These are phyloP conservation scores for Hylyphantes graminicola DNA, from an alignment of 1,140 invertebrate species.

Conservation along the genomic window DNA sequence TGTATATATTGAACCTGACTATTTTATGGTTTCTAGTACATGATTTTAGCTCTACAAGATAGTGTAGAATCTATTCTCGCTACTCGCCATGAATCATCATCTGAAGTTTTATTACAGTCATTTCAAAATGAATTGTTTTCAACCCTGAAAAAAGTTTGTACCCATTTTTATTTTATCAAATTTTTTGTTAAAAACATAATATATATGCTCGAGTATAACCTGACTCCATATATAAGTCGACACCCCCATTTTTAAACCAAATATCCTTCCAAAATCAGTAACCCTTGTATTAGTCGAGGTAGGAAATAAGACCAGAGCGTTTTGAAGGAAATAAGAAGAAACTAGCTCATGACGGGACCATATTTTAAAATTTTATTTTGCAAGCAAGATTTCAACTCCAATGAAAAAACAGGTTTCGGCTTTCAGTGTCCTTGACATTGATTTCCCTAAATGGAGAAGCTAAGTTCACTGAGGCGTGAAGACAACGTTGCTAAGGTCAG, in stretches of 20 bases:
- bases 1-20: background rate
- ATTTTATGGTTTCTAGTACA: conserved; percentile 71
- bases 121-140: conserved; percentile 68
- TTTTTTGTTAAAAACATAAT: background rate
- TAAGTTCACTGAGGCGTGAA: no score
- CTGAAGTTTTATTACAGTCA: conserved; percentile 65
- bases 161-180: background rate
- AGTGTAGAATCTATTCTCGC: conserved; percentile 69
- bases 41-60: conserved; percentile 76
- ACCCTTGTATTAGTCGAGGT: no score
- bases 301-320: no score
- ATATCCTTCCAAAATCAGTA: no score
- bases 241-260: background rate
- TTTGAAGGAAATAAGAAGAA: no score
- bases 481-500: no score
- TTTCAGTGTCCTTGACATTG: no score
- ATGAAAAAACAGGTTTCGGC: no score
- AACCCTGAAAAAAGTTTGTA: conserved; percentile 68
- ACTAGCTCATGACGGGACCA: no score
- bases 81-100: conserved; percentile 66
- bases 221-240: background rate
- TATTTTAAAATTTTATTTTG: no score
- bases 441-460: no score
- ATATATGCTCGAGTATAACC: background rate
- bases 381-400: no score